Evolutionary conservation across 2,888 invertebrate species (phyloP), one percentile per base, ranked within the genome.

Genomic region (Stenotaenia linearis): DNA sequence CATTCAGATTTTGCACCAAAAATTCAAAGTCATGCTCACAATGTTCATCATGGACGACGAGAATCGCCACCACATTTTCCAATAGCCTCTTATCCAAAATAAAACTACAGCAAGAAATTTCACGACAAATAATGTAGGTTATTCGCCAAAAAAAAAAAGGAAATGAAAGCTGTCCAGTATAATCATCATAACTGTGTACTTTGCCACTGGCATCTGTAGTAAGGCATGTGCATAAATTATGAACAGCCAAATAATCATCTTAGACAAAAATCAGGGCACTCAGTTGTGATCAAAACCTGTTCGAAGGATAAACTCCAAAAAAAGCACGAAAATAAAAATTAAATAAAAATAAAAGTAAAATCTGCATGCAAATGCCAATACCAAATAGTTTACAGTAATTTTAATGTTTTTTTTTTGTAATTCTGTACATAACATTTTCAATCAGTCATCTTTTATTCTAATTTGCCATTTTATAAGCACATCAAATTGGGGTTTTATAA

Each of bases 361-460:
- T 18, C n/a, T 18, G 45, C 2, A 3, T 15, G n/a, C 15, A 18
- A 45, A 45, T 50, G 50, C 50, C 50, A 50, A 50, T 50, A 50
- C 50, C 50, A 50, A 50, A 50, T 50, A 50, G 18, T 50, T 50
- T 50, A 18, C 50, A 50, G n/a, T n/a, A n/a, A 5, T 50, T 50
- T 50, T 6, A 18, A 50, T 21, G 7, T 50, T 4, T 50, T 50
- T 50, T n/a, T 50, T 50, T 18, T 6, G n/a, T 18, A 45, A 61
- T 12, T 50, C 50, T 69, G 69, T 69, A 69, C 69, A 69, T 69
- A 69, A 15, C 69, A 69, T 69, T 69, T 50, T 69, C 69, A 69
- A 69, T 69, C 69, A 69, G 28, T 69, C 69, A 69, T 69, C 15
- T 69, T 69, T 25, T 69, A 23, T 69, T 28, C 69, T 25, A 69